Percentiles rank a stretch among this genome's conserved stretches.
Evolutionary conservation across 1,140 invertebrate genomes (phyloP).

Genomic region (Pectinophora gossypiella): DNA sequence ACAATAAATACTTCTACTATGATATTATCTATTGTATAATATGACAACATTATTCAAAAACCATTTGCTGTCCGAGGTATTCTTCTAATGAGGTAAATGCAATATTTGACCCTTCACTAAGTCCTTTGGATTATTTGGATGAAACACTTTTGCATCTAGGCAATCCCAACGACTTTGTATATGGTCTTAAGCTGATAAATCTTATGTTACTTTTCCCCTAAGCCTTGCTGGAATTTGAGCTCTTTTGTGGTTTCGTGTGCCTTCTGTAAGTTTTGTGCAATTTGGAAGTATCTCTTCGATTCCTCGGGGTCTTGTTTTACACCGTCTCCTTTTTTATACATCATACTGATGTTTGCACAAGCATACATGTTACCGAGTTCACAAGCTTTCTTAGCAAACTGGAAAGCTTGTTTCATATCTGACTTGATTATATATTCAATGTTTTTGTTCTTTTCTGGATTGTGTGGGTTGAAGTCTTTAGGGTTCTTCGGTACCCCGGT

Average conservation of each 20-base stretch:
- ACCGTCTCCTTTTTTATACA: slow-evolving; percentile 86
- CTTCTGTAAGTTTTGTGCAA: slow-evolving; percentile 82
- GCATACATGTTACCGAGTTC: slow-evolving; percentile 88
- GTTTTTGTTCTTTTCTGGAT: slow-evolving; percentile 55
- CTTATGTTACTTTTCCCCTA: slow-evolving; percentile 33
- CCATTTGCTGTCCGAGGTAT: too few species aligned
- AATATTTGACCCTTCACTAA: too few species aligned
- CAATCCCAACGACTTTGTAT: too few species aligned
- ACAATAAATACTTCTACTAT: too few species aligned
- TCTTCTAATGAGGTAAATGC: too few species aligned
- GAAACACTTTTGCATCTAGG: too few species aligned
- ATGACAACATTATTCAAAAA: too few species aligned
- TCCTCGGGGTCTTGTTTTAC: slow-evolving; percentile 82
- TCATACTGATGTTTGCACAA: slow-evolving; percentile 90
- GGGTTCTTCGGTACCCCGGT: slow-evolving; percentile 78
- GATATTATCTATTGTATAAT: too few species aligned
- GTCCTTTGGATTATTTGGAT: too few species aligned
- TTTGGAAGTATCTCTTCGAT: slow-evolving; percentile 83
- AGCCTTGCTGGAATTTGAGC: slow-evolving; percentile 82
- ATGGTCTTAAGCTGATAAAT: too few species aligned
- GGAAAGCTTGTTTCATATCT: slow-evolving; percentile 85
- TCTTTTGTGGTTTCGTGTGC: slow-evolving; percentile 77
- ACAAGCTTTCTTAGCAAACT: slow-evolving; percentile 85
- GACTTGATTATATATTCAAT: slow-evolving; percentile 78
- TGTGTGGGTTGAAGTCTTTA: slow-evolving; percentile 50